Base-by-base conservation (phyloP, 2,888 invertebrate species). In the Amphipyra berbera region DNA sequence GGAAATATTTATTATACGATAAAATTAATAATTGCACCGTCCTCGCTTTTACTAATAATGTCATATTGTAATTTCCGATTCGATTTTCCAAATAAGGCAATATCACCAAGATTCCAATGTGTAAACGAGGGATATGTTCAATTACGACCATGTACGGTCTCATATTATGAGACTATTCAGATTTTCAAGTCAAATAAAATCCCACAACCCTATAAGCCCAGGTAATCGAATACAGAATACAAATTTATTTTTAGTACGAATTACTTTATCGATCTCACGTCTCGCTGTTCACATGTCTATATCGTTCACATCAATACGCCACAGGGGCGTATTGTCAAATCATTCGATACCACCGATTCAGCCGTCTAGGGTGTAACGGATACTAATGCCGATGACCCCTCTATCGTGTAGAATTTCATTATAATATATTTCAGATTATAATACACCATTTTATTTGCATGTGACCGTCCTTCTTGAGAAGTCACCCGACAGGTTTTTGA, bases 381-480 rank as follows among this genome's bases (percentile, higher is more conserved):
- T 72, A 78, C 60, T 47, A 21, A 46, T 61, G 77, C 45, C 76
- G 65, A 64, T 72, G 79, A 79, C 76, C 78, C 69, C 69, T 66
- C 38, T 46, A 57, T 57, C 59, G 78, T 67, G 42, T 76, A 46
- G 78, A 76, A 78, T 78, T 78, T 64, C 72, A 74, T 76, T 78
- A 57, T 53, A 70, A 73, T 78, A 61, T 62, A 68, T 71, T 76
- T 71, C 37, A 59, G 52, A 72, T 38, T 61, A 60, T 64, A 73
- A 65, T 68, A 68, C 60, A 62, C 21, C 48, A 46, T 73, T n/a
- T 78, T 64, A 73, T 68, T 75, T 58, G 61, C 60, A 69, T 64
- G 57, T 50, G 60, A 60, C 48, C 63, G 62, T 66, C 44, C 44
- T 44, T 68, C 65, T 64, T 59, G 42, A 13, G 42, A 45, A 60